These are phyloP conservation scores for Amazona vittata DNA, from an alignment of 2,113 vertebrate genomes.

Conservation along the genomic window DNA sequence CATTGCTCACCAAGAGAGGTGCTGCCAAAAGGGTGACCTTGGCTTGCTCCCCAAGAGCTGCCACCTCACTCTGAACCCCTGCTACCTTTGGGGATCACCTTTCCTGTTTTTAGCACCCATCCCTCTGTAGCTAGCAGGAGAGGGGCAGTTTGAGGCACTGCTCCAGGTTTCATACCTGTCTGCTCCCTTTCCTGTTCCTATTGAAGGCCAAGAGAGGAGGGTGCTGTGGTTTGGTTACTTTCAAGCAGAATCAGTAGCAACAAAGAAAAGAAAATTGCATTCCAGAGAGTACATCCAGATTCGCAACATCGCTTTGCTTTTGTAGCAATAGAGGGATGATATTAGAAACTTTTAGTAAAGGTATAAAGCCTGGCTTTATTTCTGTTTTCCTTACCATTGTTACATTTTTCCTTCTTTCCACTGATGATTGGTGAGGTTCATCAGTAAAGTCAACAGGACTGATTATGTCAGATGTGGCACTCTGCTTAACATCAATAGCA, in stretches of 20 bases:
- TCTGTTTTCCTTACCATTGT: not conserved
- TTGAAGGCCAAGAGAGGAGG: not conserved
- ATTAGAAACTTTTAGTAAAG: conserved; percentile 5
- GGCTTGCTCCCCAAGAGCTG: not conserved
- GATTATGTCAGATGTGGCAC: not conserved
- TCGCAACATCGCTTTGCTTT: not conserved
- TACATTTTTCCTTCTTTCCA: not conserved
- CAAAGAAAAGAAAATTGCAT: conserved; percentile 7
- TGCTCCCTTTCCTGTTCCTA: not conserved
- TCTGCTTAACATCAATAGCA: not conserved
- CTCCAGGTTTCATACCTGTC: not conserved
- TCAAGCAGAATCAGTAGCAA: not conserved
- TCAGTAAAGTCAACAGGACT: not conserved
- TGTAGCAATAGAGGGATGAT: not conserved
- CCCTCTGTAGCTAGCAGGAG: not conserved
- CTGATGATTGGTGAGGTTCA: not conserved
- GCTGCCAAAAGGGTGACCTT: not conserved
- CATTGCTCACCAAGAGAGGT: not conserved
- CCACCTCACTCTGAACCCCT: not conserved
- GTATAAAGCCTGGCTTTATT: not conserved
- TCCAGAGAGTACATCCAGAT: not conserved
- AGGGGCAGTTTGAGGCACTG: not conserved
- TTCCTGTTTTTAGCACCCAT: not conserved
- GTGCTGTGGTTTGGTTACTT: not conserved
- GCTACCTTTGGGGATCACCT: not conserved